Percentiles rank a stretch among this genome's conserved stretches.
Evolutionary conservation across 1,140 invertebrate genomes (phyloP).

Genomic region (Tetramorium simillimum): DNA sequence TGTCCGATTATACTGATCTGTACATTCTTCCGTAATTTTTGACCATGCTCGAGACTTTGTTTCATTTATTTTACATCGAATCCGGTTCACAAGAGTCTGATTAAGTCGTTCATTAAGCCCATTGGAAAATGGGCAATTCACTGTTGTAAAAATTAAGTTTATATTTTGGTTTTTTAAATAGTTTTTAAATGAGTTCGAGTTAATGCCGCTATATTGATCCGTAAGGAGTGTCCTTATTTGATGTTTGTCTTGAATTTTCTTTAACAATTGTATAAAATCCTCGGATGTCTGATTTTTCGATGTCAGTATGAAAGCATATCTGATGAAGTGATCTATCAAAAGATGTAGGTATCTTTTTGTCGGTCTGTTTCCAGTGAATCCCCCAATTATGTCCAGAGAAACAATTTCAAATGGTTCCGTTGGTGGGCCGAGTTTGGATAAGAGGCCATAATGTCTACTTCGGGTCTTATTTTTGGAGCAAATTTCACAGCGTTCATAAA

Average conservation of each 20-base stretch:
- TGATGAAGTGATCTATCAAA: slow-evolving; percentile 67
- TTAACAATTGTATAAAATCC: background rate
- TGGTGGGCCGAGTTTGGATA: background rate
- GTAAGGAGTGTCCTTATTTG: slow-evolving; percentile 1
- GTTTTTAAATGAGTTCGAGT: slow-evolving; percentile 14
- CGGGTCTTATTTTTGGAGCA: slow-evolving; percentile 7
- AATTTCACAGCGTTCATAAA: background rate
- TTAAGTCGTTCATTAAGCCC: slow-evolving; percentile 16
- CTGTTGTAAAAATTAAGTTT: slow-evolving; percentile 14
- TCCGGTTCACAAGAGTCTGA: slow-evolving; percentile 5
- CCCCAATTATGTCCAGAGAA: slow-evolving; percentile 16
- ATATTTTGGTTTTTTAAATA: slow-evolving; percentile 14
- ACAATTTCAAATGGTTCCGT: slow-evolving; percentile 2
- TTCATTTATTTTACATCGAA: slow-evolving; percentile 7
- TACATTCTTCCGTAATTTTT: background rate
- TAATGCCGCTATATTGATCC: slow-evolving; percentile 11
- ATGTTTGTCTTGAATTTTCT: background rate
- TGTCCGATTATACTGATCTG: slow-evolving; percentile 4
- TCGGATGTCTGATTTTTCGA: slow-evolving; percentile 8
- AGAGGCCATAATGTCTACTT: background rate
- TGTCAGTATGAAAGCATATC: slow-evolving; percentile 74
- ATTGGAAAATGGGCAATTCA: slow-evolving; percentile 1
- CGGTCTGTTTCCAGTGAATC: background rate
- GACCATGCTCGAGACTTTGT: slow-evolving; percentile 5
- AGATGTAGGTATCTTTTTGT: slow-evolving; percentile 28